Base-by-base conservation (phyloP, 2,113 vertebrate species). In the Malaclemys terrapin region DNA sequence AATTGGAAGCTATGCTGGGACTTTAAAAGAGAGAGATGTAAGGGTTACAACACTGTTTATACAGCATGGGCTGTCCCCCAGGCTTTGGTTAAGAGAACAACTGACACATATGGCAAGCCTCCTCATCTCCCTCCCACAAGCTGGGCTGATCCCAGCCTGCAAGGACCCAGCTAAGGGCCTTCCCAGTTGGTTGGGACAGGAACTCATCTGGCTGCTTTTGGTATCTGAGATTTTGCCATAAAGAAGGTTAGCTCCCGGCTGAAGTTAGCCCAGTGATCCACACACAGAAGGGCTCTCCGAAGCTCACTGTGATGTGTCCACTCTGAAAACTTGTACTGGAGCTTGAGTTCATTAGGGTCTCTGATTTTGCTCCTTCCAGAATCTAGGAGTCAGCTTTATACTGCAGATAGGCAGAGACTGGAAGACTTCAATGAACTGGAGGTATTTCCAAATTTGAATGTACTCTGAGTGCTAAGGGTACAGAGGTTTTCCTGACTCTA, bases 61-160 rank as follows among this genome's bases (percentile, higher is more conserved):
- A 19, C 14, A 42, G 47, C 49, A 29, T 8, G 49, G 49, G 29
- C 22, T 0, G 4, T 4, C 3, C 0, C 25, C 7, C 35, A 56
- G 31, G 29, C 54, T 50, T 25, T 31, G 17, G 54, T 45, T 47
- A 79, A 49, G 38, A 57, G n/a, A 80, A 14, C 19, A 24, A 38
- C 47, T 59, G 29, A 56, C 72, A 57, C 65, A 45, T 54, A 14
- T 27, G 24, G 12, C 25, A 75, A 52, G 75, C 13, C 42, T 27
- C 42, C 42, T 14, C 42, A 78, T 78, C 24, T 16, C 25, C 24
- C 10, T 42, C 69, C 24, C 75, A 4, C 19, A 56, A 91, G 27
- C 29, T 83, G 76, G 59, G 9, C 35, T 5, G 14, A 7, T 90
- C 80, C 81, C 78, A 84, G 25, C 17, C 14, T 72, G 8, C n/a